These are phyloP conservation scores for Deroplatys truncata DNA, from an alignment of 2,888 invertebrate species.

Conservation along the genomic window DNA sequence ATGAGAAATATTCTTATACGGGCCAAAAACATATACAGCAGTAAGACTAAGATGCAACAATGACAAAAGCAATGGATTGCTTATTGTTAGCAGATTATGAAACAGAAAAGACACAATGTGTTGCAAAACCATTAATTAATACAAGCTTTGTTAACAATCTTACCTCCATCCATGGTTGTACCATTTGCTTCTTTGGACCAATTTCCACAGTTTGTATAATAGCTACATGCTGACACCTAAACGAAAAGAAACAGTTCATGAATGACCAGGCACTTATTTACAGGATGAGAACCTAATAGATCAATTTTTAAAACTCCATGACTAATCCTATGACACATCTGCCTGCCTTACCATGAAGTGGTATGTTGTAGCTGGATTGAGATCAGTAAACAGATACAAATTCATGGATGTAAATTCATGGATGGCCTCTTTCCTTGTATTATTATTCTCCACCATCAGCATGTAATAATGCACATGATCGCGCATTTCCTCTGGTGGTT, in stretches of 20 bases:
- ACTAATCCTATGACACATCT: background rate
- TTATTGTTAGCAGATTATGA: too few species aligned
- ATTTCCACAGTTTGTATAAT: slow-evolving; percentile 71
- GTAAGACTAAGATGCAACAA: too few species aligned
- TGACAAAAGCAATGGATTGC: too few species aligned
- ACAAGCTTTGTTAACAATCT: background rate
- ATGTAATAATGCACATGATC: slow-evolving; percentile 74
- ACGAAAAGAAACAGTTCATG: background rate
- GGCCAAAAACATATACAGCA: too few species aligned
- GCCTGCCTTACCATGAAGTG: slow-evolving; percentile 59
- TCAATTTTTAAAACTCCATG: too few species aligned
- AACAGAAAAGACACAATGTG: too few species aligned
- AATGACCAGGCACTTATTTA: background rate
- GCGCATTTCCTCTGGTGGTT: slow-evolving; percentile 60
- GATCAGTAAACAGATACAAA: slow-evolving; percentile 72
- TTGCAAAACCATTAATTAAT: too few species aligned
- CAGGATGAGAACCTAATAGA: too few species aligned
- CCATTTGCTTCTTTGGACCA: slow-evolving; percentile 76
- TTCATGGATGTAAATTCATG: slow-evolving; percentile 60
- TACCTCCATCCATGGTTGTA: slow-evolving; percentile 73
- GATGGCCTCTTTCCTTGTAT: slow-evolving; percentile 49
- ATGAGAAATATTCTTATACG: too few species aligned
- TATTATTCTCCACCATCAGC: slow-evolving; percentile 46
- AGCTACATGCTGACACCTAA: slow-evolving; percentile 70
- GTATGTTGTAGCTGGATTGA: slow-evolving; percentile 76